A percentile compares a stretch with the other conserved stretches of the same genome.
phyloP scores from a whole-genome alignment of 2,888 invertebrate species.

The Callyntrura sp. region DNA sequence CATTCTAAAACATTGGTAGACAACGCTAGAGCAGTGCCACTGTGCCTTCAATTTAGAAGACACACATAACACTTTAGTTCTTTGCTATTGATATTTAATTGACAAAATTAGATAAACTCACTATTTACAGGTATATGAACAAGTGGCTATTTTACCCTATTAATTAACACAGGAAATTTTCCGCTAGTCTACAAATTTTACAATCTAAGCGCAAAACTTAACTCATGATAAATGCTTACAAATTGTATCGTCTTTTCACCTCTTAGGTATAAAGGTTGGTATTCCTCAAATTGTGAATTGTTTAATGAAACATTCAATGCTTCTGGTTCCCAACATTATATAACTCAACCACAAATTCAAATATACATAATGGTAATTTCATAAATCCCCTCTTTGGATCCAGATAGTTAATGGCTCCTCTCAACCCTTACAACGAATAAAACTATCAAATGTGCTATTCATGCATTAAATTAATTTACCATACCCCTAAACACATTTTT shows the following conservation, averaged over 20 bases:
- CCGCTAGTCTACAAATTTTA: not conserved
- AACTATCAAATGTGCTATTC: constrained; percentile 15
- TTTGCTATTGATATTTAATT: not conserved
- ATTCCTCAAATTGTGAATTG: not conserved
- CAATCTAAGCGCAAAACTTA: not conserved
- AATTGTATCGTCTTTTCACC: not conserved
- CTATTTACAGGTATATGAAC: constrained; percentile 13
- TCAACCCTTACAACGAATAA: not conserved
- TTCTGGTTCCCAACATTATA: not conserved
- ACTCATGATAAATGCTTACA: not conserved
- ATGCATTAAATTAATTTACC: not conserved
- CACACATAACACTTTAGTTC: not conserved
- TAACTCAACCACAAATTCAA: too few relatives aligned
- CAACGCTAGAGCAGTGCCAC: not conserved
- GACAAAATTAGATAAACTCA: not conserved
- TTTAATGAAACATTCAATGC: not conserved
- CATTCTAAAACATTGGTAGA: constrained; percentile 32
- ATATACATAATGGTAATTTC: not conserved
- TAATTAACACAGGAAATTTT: not conserved
- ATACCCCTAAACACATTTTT: constrained; percentile 56
- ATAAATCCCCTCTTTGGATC: not conserved
- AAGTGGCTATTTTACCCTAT: not conserved
- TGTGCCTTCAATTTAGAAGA: not conserved
- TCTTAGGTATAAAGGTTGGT: not conserved
- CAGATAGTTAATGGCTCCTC: not conserved